Conservation (phyloP, 2,797 vertebrate species). For the Siniperca obscura region DNA sequence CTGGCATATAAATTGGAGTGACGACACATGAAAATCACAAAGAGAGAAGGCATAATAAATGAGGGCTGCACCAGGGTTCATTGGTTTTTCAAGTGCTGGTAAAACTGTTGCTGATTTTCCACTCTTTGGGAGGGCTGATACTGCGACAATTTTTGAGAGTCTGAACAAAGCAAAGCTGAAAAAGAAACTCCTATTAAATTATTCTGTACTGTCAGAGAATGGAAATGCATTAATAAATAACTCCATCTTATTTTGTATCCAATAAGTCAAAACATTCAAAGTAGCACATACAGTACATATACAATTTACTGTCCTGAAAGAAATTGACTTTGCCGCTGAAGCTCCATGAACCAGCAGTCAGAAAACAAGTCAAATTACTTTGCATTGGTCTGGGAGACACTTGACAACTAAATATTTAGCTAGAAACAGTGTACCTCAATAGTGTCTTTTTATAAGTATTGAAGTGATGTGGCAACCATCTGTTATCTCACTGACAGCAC, state of each 20-base stretch:
- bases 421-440: constrained; percentile 5
- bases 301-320: background rate
- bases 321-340: background rate
- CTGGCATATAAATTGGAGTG: constrained; percentile 44
- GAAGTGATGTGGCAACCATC: constrained; percentile 57
- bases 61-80: constrained; percentile 27
- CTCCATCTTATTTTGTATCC: background rate
- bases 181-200: constrained; percentile 2
- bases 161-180: constrained; percentile 14
- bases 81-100: constrained; percentile 33
- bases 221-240: background rate
- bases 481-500: constrained; percentile 53
- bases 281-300: background rate
- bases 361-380: constrained; percentile 1
- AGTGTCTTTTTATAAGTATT: constrained; percentile 23
- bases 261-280: constrained; percentile 23
- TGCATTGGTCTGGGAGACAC: constrained; percentile 5
- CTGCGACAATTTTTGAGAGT: constrained; percentile 15
- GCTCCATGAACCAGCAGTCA: background rate
- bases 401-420: constrained; percentile 44
- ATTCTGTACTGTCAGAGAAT: background rate
- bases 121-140: constrained; percentile 28
- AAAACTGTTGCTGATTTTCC: constrained; percentile 52
- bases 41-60: constrained; percentile 30
- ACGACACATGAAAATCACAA: constrained; percentile 47